A percentile compares a stretch with the other conserved stretches of the same genome.
phyloP scores from a whole-genome alignment of 2,113 vertebrate genomes.

The Willisornis vidua region DNA sequence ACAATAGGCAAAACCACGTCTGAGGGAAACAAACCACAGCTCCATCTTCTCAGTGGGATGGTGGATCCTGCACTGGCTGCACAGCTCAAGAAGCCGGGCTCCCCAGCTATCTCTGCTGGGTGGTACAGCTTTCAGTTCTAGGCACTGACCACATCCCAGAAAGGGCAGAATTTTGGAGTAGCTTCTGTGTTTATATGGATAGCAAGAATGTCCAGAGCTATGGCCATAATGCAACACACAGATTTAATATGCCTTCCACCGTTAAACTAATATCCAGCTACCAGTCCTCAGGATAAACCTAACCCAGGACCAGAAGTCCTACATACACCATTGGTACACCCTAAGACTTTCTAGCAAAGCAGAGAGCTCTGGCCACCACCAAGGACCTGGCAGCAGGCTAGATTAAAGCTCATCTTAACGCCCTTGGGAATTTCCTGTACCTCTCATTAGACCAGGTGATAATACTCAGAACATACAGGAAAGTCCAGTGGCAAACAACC shows the following conservation, averaged over 20 bases:
- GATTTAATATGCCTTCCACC: not conserved
- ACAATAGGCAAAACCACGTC: not conserved
- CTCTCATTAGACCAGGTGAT: not conserved
- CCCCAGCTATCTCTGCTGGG: not conserved
- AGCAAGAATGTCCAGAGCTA: not conserved
- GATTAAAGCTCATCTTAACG: not conserved
- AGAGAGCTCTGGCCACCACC: not conserved
- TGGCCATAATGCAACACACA: not conserved
- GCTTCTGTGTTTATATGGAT: rapidly evolving
- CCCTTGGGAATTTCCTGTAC: not conserved
- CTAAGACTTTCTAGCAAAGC: not conserved
- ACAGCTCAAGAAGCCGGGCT: rapidly evolving
- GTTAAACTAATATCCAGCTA: not conserved
- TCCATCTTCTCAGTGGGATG: not conserved
- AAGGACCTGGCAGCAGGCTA: not conserved
- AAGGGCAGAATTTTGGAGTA: not conserved
- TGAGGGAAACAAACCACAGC: not conserved
- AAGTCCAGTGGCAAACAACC: not conserved
- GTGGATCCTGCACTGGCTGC: not conserved
- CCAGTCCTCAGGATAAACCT: not conserved
- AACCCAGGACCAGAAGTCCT: not conserved
- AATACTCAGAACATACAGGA: not conserved
- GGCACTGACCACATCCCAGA: not conserved
- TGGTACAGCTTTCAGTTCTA: not conserved
- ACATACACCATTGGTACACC: not conserved